phyloP scores from a whole-genome alignment of 2,888 invertebrate species.

The Drosophila macrospina region DNA sequence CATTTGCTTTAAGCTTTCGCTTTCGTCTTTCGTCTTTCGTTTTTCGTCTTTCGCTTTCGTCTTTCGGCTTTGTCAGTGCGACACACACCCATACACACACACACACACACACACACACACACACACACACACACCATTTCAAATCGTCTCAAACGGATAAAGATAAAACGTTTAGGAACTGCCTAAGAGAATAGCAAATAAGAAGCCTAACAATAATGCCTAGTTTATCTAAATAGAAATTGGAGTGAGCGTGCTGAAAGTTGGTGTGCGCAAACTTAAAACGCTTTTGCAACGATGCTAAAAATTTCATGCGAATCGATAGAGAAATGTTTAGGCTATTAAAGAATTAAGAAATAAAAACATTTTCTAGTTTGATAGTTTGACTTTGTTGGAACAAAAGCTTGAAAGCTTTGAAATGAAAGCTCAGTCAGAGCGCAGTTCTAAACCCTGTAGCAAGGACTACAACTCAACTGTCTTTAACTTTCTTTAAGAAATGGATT shows the following conservation, averaged over 20 bases:
- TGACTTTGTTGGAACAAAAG: not conserved
- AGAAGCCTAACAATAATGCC: not conserved
- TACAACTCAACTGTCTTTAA: not conserved
- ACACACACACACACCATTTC: constrained; percentile 9
- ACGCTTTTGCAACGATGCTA: not conserved
- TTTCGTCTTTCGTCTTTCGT: no score
- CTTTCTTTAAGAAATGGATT: not conserved
- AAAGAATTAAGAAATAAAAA: not conserved
- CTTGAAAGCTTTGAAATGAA: not conserved
- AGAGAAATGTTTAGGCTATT: not conserved
- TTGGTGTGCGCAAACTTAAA: not conserved
- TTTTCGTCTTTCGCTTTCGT: no score
- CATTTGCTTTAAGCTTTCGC: constrained; percentile 15
- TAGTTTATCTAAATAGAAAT: not conserved
- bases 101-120: not conserved
- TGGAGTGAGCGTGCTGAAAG: not conserved
- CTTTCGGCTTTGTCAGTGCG: no score
- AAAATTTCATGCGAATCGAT: not conserved
- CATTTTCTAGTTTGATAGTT: not conserved
- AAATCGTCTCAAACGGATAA: not conserved
- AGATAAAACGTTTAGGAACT: constrained; percentile 14
- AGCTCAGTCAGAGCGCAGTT: constrained; percentile 12
- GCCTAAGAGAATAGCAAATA: constrained; percentile 1
- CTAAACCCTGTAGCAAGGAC: not conserved
- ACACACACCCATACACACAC: no score